Conservation (phyloP, 2,113 vertebrate genomes). For the Peromyscus californicus region DNA sequence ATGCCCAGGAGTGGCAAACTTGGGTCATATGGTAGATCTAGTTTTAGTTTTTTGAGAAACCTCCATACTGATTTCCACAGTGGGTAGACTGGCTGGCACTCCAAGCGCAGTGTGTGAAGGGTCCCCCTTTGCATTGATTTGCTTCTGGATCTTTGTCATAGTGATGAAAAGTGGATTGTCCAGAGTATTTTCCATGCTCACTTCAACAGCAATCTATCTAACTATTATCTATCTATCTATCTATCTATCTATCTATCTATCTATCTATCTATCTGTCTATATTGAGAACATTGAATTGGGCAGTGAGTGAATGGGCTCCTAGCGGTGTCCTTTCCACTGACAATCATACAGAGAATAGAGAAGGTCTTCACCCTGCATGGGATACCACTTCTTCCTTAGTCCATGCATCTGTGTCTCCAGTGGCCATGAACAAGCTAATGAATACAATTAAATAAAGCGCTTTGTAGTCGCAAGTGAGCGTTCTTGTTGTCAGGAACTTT, state of each 20-base stretch:
- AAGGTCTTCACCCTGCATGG: neutral
- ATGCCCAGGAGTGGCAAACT: neutral
- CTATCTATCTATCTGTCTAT: too few species aligned
- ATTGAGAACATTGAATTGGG: neutral
- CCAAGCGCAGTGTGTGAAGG: neutral
- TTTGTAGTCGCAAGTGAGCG: neutral
- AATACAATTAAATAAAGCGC: neutral
- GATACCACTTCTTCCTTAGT: neutral
- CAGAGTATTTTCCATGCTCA: fast-evolving
- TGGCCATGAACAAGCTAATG: neutral
- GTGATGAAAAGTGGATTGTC: neutral
- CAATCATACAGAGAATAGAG: neutral
- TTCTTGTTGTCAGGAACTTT: neutral
- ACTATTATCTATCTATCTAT: too few species aligned
- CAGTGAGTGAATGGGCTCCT: neutral
- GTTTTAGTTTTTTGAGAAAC: neutral
- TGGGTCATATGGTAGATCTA: neutral
- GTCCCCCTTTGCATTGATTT: neutral
- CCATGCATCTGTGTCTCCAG: neutral
- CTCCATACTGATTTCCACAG: neutral
- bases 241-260: too few species aligned
- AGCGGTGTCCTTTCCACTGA: fast-evolving
- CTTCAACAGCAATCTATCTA: neutral
- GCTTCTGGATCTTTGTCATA: neutral
- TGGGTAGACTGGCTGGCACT: neutral